Evolutionary conservation across 2,797 vertebrate species (phyloP).

Genomic region (Champsocephalus esox): DNA sequence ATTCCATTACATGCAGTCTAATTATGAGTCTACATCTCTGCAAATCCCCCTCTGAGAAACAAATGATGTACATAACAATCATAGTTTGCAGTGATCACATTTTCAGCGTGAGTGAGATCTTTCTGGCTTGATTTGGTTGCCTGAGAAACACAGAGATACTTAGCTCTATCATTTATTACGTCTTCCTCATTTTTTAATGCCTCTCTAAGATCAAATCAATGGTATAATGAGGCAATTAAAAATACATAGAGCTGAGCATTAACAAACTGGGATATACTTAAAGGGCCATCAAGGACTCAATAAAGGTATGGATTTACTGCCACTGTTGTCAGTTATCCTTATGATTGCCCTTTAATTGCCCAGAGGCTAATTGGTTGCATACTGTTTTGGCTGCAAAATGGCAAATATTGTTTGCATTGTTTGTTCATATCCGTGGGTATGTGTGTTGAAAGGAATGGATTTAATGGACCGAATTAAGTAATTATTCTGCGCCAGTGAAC

Average conservation of each 20-base stretch:
- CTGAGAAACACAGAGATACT: slow-evolving; percentile 41
- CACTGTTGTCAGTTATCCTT: slow-evolving; percentile 68
- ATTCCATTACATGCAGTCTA: slow-evolving; percentile 73
- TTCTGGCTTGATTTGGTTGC: slow-evolving; percentile 50
- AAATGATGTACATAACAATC: slow-evolving; percentile 73
- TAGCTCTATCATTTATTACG: slow-evolving; percentile 41
- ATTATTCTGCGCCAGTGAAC: slow-evolving; percentile 55
- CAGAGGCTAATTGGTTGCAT: slow-evolving; percentile 59
- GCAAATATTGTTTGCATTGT: slow-evolving; percentile 49
- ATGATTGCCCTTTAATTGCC: slow-evolving; percentile 66
- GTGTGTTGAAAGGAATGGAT: slow-evolving; percentile 26
- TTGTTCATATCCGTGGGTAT: slow-evolving; percentile 44
- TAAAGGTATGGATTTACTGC: slow-evolving; percentile 66
- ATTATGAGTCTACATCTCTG: slow-evolving; percentile 73
- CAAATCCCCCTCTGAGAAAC: slow-evolving; percentile 71
- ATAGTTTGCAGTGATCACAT: slow-evolving; percentile 63
- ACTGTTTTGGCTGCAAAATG: slow-evolving; percentile 46
- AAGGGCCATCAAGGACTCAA: slow-evolving; percentile 54
- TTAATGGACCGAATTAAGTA: slow-evolving; percentile 45
- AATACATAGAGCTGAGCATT: slow-evolving; percentile 69
- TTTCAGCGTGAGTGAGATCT: slow-evolving; percentile 56
- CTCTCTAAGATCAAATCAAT: slow-evolving; percentile 68
- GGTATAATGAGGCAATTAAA: slow-evolving; percentile 76
- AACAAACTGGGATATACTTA: slow-evolving; percentile 73
- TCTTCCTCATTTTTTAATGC: slow-evolving; percentile 56